A percentile compares a stretch with the other conserved stretches of the same genome.
phyloP scores from a whole-genome alignment of 2,888 invertebrate species.

The Troides helena region DNA sequence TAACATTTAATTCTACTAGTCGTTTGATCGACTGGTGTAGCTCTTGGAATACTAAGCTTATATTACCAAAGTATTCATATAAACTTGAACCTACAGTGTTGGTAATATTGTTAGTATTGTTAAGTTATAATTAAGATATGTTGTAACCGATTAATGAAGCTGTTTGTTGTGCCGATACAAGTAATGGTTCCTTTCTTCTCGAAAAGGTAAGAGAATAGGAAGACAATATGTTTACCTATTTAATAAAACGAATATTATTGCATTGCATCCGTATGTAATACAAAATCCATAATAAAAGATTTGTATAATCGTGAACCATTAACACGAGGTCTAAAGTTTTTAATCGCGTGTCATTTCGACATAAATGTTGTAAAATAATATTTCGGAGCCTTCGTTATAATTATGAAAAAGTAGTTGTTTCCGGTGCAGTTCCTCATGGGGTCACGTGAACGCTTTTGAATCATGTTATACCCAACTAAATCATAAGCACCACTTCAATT shows the following conservation, averaged over 20 bases:
- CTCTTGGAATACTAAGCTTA: too few relatives aligned
- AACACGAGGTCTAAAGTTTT: constrained; percentile 1
- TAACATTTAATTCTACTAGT: too few relatives aligned
- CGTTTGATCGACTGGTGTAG: too few relatives aligned
- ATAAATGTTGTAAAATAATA: not conserved
- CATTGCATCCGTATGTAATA: not conserved
- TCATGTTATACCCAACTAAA: constrained; percentile 15
- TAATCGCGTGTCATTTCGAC: constrained; percentile 2
- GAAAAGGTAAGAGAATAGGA: too few relatives aligned
- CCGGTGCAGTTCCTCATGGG: constrained; percentile 4
- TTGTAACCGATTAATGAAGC: too few relatives aligned
- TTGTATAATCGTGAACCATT: not conserved
- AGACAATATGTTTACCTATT: too few relatives aligned
- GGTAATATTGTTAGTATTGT: too few relatives aligned
- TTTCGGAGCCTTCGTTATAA: constrained; percentile 1
- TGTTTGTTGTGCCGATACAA: too few relatives aligned
- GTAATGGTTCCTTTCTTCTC: too few relatives aligned
- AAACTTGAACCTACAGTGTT: too few relatives aligned
- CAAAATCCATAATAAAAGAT: not conserved
- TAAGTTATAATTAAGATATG: too few relatives aligned
- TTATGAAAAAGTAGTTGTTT: constrained; percentile 12
- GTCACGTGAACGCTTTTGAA: constrained; percentile 1
- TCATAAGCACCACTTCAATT: constrained; percentile 4
- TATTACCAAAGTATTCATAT: too few relatives aligned
- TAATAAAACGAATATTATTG: not conserved